Base-by-base conservation (phyloP, 2,888 invertebrate species). In the Agriopis leucophaearia region DNA sequence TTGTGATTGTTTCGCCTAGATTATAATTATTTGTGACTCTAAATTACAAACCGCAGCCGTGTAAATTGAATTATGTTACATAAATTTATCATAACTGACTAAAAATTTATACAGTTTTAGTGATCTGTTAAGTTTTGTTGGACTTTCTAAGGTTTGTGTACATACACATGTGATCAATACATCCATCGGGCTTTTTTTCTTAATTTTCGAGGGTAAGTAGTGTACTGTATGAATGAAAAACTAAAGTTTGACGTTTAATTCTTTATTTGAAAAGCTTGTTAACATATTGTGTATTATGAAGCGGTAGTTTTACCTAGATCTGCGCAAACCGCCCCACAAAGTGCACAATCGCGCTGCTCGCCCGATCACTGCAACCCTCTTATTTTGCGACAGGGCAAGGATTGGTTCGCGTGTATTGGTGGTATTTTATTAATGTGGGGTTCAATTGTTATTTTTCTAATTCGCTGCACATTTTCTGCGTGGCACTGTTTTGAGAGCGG, bases 161-260 rank as follows among this genome's bases (percentile, higher is more conserved):
- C 83, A 88, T 85, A 83, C 83, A 88, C 88, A 88, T 90, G 91
- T 92, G 92, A 92, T 91, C 91, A 81, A 92, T 92, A 91, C 76
- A 80, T 78, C 78, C 79, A 78, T 73, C 80, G 75, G 72, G 76
- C 71, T 78, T 79, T 82, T n/a, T 54, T 83, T 82, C 78, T 81
- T 81, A 79, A 48, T 79, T 83, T 78, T 75, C 81, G 82, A 78
- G 80, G 91, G 93, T 93, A 91, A 81, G 92, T 91, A 87, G 89
- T 81, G 89, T 87, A 88, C 18, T 36, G 9, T 15, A 86, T 91
- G 81, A 90, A 87, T 89, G 78, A 90, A 87, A 88, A 73, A 79
- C 51, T 68, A 27, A 42, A 44, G 13, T 7, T n/a, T 18, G 18
- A 44, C 36, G 55, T 1, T 38, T 38, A 38, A 52, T 47, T 69